Conservation (phyloP, 37 sponge, comb jelly and placozoan species). For the Spongilla lacustris region DNA sequence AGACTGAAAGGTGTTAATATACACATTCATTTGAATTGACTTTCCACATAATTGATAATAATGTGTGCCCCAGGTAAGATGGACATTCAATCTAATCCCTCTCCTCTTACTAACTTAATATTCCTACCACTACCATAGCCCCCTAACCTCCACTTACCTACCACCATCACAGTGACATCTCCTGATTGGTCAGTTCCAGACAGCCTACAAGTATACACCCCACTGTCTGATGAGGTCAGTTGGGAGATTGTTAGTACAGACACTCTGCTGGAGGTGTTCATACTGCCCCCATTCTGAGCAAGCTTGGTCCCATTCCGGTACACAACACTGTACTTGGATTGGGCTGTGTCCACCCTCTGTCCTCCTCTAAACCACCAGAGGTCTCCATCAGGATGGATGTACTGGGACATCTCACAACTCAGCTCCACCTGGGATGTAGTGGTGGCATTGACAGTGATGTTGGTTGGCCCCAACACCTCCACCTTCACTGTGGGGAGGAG, state of each 20-base stretch:
- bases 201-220: constrained; percentile 49
- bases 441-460: neutral
- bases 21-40: no score
- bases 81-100: no score
- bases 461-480: neutral
- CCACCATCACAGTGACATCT: constrained; percentile 20
- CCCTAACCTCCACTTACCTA: neutral
- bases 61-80: no score
- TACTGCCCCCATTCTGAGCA: constrained; percentile 20
- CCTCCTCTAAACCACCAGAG: constrained; percentile 38
- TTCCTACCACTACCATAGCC: neutral
- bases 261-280: neutral
- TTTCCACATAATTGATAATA: no score
- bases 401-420: constrained; percentile 48
- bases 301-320: constrained; percentile 2
- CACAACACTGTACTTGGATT: neutral
- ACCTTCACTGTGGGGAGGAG: neutral
- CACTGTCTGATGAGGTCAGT: constrained; percentile 37
- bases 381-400: constrained; percentile 31
- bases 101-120: no score
- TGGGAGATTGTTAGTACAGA: constrained; percentile 29
- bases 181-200: constrained; percentile 14
- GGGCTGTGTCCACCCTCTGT: neutral
- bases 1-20: no score
- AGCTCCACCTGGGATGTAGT: neutral